Evolutionary conservation across 2,888 invertebrate genomes (phyloP).

Genomic region (Lepidocyrtoides sp.): DNA sequence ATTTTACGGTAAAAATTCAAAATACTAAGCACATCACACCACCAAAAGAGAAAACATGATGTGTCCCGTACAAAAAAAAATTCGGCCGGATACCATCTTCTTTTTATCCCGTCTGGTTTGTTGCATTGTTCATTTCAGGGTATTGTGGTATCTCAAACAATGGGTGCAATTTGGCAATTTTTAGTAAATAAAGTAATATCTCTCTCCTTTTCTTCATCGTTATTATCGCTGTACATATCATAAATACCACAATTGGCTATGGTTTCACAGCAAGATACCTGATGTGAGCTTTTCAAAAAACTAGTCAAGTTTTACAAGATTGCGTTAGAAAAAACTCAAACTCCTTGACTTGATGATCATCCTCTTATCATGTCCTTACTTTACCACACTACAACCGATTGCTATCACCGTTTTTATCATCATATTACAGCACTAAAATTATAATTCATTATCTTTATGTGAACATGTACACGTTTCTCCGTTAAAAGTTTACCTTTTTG

Average conservation of each 20-base stretch:
- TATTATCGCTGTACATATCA: constrained; percentile 6
- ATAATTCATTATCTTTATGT: constrained; percentile 32
- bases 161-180: constrained; percentile 15
- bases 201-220: constrained; percentile 8
- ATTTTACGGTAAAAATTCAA: constrained; percentile 47
- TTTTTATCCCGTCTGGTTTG: background rate
- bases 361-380: background rate
- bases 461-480: background rate
- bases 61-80: constrained; percentile 10
- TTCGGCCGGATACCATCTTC: background rate
- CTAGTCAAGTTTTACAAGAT: constrained; percentile 35
- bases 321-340: background rate
- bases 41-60: background rate
- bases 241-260: constrained; percentile 51
- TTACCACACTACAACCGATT: background rate
- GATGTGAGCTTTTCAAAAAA: constrained; percentile 1
- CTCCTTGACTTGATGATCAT: background rate
- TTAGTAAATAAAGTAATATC: constrained; percentile 18
- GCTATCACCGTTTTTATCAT: constrained; percentile 29
- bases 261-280: constrained; percentile 42
- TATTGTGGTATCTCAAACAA: background rate
- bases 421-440: constrained; percentile 31
- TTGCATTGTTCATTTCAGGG: constrained; percentile 5
- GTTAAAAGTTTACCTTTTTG: background rate
- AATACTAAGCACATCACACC: too few relatives aligned